A percentile compares a stretch with the other conserved stretches of the same genome.
Evolutionary conservation across 2,113 vertebrate species (phyloP).

Genomic region (Nothoprocta perdicaria): DNA sequence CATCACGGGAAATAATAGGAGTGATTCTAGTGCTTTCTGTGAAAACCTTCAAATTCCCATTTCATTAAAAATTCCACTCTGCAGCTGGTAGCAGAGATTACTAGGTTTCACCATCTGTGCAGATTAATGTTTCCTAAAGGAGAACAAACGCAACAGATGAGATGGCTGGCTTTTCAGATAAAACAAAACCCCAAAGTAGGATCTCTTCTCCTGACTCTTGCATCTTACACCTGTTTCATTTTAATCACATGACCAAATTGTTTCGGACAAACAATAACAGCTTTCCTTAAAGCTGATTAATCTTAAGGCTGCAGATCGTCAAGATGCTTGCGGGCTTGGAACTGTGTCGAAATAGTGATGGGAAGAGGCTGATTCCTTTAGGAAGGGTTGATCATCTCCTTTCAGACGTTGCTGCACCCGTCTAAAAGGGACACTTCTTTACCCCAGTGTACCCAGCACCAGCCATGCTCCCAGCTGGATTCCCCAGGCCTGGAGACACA

Average conservation of each 20-base stretch:
- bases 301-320: constrained; percentile 6
- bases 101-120: constrained; percentile 83
- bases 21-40: constrained; percentile 75
- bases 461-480: background rate
- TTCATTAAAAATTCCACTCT: constrained; percentile 84
- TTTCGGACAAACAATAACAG: constrained; percentile 52
- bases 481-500: background rate
- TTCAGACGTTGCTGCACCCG: background rate
- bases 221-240: constrained; percentile 72
- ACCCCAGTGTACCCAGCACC: background rate
- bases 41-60: constrained; percentile 83
- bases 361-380: constrained; percentile 13
- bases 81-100: constrained; percentile 85
- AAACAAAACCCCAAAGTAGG: constrained; percentile 60
- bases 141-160: constrained; percentile 70
- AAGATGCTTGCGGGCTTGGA: background rate
- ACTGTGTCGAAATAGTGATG: background rate
- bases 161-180: constrained; percentile 75
- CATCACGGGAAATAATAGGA: constrained; percentile 66
- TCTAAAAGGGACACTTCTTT: background rate
- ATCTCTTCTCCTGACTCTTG: constrained; percentile 58
- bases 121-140: constrained; percentile 83
- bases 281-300: constrained; percentile 45
- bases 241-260: constrained; percentile 58
- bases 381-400: background rate